Conservation (phyloP, 2,797 vertebrate genomes). For the Anguilla marmorata region DNA sequence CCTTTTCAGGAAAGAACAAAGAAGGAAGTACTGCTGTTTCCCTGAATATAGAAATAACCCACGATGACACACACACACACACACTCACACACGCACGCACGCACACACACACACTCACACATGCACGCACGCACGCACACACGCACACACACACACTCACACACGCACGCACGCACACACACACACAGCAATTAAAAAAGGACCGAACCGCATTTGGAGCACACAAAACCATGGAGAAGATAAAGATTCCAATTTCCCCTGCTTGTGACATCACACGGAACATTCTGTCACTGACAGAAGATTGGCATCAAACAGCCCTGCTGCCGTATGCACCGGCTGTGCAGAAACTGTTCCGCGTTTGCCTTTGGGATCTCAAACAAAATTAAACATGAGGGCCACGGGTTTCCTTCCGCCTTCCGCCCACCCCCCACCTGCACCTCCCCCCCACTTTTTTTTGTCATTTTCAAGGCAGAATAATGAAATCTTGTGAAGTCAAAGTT, state of each 20-base stretch:
- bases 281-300: conserved; percentile 55
- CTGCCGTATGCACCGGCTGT: conserved; percentile 38
- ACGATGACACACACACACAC: too few species aligned
- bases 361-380: conserved; percentile 57
- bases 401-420: conserved; percentile 37
- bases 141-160: background rate
- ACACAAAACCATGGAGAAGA: conserved; percentile 55
- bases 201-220: conserved; percentile 51
- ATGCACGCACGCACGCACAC: background rate
- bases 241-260: conserved; percentile 75
- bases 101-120: background rate
- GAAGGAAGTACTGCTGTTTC: too few species aligned
- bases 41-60: too few species aligned
- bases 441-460: conserved; percentile 39
- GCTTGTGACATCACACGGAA: conserved; percentile 66
- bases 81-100: too few species aligned
- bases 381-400: conserved; percentile 53
- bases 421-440: background rate
- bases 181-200: conserved; percentile 65
- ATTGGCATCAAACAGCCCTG: conserved; percentile 59
- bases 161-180: background rate
- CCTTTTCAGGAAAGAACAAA: too few species aligned
- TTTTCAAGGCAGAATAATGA: conserved; percentile 63
- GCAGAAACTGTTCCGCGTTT: conserved; percentile 65
- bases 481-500: conserved; percentile 64